Evolutionary conservation across 1,140 invertebrate species (phyloP).

Genomic region (Zaprionus gabonicus): DNA sequence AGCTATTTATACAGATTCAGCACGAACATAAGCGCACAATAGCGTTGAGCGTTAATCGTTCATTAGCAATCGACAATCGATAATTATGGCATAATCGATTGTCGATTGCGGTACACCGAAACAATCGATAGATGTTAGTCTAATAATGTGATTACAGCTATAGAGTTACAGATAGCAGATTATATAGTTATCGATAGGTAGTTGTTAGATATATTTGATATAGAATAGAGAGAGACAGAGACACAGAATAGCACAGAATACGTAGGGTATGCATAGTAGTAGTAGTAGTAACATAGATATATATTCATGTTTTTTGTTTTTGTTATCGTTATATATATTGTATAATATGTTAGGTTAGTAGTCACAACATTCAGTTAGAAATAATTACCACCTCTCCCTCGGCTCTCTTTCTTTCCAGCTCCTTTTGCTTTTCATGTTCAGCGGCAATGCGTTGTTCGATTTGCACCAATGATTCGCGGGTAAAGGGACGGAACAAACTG

Average conservation of each 20-base stretch:
- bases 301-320: background rate
- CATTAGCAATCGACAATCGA: slow-evolving; percentile 20
- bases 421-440: slow-evolving; percentile 97
- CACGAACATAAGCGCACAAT: slow-evolving; percentile 74
- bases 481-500: slow-evolving; percentile 98
- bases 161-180: slow-evolving; percentile 9
- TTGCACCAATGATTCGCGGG: slow-evolving; percentile 96
- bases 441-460: slow-evolving; percentile 97
- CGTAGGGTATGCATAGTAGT: slow-evolving; percentile 17
- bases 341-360: slow-evolving; percentile 4
- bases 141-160: slow-evolving; percentile 7
- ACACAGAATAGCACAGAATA: slow-evolving; percentile 61
- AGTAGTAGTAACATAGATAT: slow-evolving; percentile 13
- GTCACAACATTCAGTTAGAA: slow-evolving; percentile 75
- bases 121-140: slow-evolving; percentile 2
- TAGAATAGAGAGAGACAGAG: slow-evolving; percentile 18
- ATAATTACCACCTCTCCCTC: slow-evolving; percentile 92
- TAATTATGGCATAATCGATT: slow-evolving; percentile 16
- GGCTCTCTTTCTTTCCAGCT: slow-evolving; percentile 97
- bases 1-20: slow-evolving; percentile 52
- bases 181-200: background rate
- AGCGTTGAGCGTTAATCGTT: slow-evolving; percentile 47
- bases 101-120: background rate
- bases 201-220: slow-evolving; percentile 12
- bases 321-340: background rate